These are phyloP conservation scores for Lymantria dispar DNA, from an alignment of 2,888 invertebrate genomes.

Conservation along the genomic window DNA sequence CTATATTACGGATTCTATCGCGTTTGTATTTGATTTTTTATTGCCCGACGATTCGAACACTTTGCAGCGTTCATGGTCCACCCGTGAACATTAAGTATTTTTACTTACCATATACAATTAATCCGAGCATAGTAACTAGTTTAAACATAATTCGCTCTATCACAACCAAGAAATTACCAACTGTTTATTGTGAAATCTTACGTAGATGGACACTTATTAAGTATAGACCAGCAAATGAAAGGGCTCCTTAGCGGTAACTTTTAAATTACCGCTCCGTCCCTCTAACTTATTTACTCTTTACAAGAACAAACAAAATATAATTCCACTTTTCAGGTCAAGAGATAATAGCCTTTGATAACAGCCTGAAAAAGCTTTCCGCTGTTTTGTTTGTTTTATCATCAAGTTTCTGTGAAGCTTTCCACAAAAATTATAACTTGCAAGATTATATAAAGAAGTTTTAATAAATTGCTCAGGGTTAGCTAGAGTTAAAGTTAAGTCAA, in stretches of 20 bases:
- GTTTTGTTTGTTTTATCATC: constrained; percentile 79
- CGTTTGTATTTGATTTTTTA: too few species aligned
- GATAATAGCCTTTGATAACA: constrained; percentile 71
- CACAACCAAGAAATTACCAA: constrained; percentile 45
- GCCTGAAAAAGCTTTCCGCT: constrained; percentile 80
- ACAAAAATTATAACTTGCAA: constrained; percentile 76
- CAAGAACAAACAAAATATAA: constrained; percentile 78
- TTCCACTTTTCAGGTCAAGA: constrained; percentile 79
- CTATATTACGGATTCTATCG: too few species aligned
- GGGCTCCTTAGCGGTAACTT: constrained; percentile 66
- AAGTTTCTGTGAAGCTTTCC: constrained; percentile 49
- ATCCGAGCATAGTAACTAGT: too few species aligned
- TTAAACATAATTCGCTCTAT: constrained; percentile 33
- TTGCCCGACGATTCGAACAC: too few species aligned
- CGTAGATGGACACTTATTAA: constrained; percentile 52
- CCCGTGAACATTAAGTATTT: too few species aligned
- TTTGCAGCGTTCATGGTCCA: too few species aligned
- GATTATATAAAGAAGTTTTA: constrained; percentile 78
- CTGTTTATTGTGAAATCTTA: constrained; percentile 51
- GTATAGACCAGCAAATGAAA: constrained; percentile 47
- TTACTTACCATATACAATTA: too few species aligned
- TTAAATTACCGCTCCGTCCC: constrained; percentile 72
- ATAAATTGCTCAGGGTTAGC: constrained; percentile 71
- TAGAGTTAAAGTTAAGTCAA: constrained; percentile 60
- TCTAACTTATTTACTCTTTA: constrained; percentile 77